A percentile compares a stretch with the other conserved stretches of the same genome.
phyloP scores from a whole-genome alignment of 2,888 invertebrate species.

The Tuberolachnus salignus region DNA sequence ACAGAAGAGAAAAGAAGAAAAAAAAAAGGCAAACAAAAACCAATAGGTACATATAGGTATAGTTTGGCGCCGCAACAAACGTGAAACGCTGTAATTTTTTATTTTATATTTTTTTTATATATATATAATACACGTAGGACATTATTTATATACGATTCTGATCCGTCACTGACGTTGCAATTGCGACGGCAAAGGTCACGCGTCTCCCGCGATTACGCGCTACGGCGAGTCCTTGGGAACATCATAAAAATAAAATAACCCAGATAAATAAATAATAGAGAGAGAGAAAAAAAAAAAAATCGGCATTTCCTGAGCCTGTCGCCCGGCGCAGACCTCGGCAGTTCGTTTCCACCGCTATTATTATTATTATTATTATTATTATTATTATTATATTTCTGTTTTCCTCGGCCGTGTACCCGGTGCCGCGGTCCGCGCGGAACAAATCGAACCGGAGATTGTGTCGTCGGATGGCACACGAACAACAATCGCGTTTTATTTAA shows the following conservation, averaged over 20 bases:
- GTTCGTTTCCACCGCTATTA: neutral
- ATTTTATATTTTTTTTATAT: too few relatives aligned
- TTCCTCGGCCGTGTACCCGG: too few relatives aligned
- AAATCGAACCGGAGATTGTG: slow-evolving; percentile 21
- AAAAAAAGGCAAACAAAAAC: too few relatives aligned
- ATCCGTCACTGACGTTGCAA: neutral
- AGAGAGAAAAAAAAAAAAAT: slow-evolving; percentile 11
- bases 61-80: too few relatives aligned
- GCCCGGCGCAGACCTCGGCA: neutral
- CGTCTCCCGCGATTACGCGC: neutral
- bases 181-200: neutral
- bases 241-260: too few relatives aligned
- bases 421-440: neutral
- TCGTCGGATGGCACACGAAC: neutral
- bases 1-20: too few relatives aligned
- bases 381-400: slow-evolving; percentile 33
- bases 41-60: too few relatives aligned
- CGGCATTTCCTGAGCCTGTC: slow-evolving; percentile 41
- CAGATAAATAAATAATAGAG: too few relatives aligned
- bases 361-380: slow-evolving; percentile 32
- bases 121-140: too few relatives aligned
- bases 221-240: slow-evolving; percentile 24
- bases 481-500: neutral
- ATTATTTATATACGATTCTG: neutral
- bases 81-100: too few relatives aligned